Evolutionary conservation across 2,888 invertebrate species (phyloP), one percentile per base, ranked within the genome.

Genomic region (Desoria tigrina): DNA sequence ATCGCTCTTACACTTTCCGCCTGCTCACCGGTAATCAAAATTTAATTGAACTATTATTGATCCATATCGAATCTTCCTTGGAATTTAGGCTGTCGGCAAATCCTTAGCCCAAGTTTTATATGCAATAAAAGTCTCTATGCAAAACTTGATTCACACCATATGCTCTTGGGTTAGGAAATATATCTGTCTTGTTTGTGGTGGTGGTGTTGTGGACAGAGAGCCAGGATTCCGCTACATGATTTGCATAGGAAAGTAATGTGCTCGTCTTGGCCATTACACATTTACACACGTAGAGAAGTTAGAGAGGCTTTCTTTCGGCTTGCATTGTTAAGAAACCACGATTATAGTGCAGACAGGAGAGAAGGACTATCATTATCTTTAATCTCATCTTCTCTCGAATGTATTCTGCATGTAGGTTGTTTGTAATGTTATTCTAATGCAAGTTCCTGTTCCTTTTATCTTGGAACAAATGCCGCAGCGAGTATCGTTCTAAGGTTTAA

Each of bases 1-100:
- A 65, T 71, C 63, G 73, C 71, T 37, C 66, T 75, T 11, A 66
- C 66, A 49, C 68, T 72, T 39, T 70, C 72, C 37, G 56, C 65
- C 28, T 70, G 72, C 28, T 72, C 70, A 50, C 70, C 68, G 68
- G 72, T 72, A 68, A 70, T 63, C 21, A 55, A 28, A 32, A 57
- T 56, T 62, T 69, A 66, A 69, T 69, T 69, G 66, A 69, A 57
- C 66, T 61, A 64, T 69, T 69, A 69, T 67, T 51, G 55, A 63
- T 63, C 50, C 26, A n/a, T 58, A 63, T 64, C 54, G 32, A 11
- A 32, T 26, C 32, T 16, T 28, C 32, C 32, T 23, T 28, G 28
- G n/a, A n/a, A n/a, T n/a, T n/a, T n/a, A 26, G 21, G 7, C 27
- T 58, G 18, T 53, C 39, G 53, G 51, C 32, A 45, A 23, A 57